Conservation (phyloP, 2,797 vertebrate genomes). For the Chloroceryle inda region DNA sequence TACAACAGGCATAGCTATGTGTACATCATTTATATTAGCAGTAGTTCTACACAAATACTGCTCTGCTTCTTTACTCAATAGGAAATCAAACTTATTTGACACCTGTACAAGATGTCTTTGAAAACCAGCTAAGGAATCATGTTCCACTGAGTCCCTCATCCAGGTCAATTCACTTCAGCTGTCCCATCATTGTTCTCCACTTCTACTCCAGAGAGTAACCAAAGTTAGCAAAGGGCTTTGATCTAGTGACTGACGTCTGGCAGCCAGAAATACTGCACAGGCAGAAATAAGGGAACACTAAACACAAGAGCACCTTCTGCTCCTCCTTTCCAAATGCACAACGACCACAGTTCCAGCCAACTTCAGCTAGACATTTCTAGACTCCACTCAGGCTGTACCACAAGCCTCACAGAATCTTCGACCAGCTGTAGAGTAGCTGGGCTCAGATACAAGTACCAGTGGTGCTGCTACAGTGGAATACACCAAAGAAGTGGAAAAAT, state of each 20-base stretch:
- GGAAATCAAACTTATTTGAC: neutral
- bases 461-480: neutral
- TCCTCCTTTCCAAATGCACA: neutral
- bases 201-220: neutral
- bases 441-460: neutral
- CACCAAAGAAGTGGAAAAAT: constrained; percentile 21
- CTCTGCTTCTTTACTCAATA: neutral
- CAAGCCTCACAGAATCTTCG: neutral
- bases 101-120: neutral
- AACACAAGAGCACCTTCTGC: neutral
- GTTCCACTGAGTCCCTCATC: neutral
- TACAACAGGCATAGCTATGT: neutral
- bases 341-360: neutral
- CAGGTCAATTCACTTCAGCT: neutral
- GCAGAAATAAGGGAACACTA: neutral
- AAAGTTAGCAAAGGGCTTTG: neutral
- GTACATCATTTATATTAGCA: neutral
- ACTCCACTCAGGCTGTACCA: neutral
- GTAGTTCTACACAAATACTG: neutral
- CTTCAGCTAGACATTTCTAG: neutral
- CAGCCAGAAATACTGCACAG: neutral
- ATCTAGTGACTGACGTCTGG: neutral
- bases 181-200: neutral
- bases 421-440: neutral
- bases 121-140: neutral